A percentile compares a stretch with the other conserved stretches of the same genome.
phyloP scores from a whole-genome alignment of 2,888 invertebrate species.

The Drosophila recens region DNA sequence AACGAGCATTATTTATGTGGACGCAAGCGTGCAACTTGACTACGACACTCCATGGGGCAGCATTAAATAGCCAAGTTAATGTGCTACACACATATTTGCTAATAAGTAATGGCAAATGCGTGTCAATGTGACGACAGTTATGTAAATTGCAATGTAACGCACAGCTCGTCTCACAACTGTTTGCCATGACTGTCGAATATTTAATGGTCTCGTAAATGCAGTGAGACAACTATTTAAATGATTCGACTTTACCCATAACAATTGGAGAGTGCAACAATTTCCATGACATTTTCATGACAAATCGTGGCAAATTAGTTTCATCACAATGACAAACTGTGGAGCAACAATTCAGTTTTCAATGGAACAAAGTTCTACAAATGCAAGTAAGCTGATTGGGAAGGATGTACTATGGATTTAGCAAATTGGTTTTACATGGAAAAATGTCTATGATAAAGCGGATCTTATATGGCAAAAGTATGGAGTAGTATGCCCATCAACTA shows the following conservation, averaged over 20 bases:
- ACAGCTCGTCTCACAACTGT: background rate
- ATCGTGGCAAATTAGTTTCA: constrained; percentile 60
- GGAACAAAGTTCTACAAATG: background rate
- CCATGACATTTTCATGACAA: constrained; percentile 52
- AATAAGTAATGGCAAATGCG: constrained; percentile 46
- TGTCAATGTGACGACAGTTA: constrained; percentile 54
- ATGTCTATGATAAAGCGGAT: background rate
- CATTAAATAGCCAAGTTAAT: background rate
- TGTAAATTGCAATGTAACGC: constrained; percentile 43
- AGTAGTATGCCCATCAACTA: background rate
- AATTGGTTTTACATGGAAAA: background rate
- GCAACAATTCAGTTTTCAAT: constrained; percentile 2
- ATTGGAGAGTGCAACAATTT: constrained; percentile 11
- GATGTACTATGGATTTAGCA: background rate
- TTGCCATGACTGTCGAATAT: constrained; percentile 30
- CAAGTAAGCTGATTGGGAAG: background rate
- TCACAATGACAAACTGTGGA: constrained; percentile 18
- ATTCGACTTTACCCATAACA: constrained; percentile 21
- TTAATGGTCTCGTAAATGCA: constrained; percentile 18
- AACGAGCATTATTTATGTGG: constrained; percentile 70
- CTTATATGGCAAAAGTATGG: background rate
- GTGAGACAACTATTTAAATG: constrained; percentile 38
- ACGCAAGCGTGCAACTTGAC: constrained; percentile 64
- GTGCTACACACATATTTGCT: constrained; percentile 24
- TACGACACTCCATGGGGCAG: constrained; percentile 24